Evolutionary conservation across 2,797 vertebrate genomes (phyloP).

Genomic region (Odontamblyopus rebecca): DNA sequence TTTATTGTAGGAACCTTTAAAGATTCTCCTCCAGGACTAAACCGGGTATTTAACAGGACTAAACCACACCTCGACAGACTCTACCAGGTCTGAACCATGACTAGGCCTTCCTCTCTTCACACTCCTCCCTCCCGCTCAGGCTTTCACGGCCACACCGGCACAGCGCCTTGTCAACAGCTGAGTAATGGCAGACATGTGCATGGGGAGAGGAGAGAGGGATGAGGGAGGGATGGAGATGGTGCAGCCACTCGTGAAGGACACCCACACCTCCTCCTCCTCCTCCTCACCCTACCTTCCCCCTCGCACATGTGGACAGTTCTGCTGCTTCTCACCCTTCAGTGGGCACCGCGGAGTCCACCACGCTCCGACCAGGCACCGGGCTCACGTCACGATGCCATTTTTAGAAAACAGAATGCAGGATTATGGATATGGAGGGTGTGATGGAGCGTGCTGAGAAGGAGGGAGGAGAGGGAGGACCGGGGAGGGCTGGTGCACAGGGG

Average conservation of each 20-base stretch:
- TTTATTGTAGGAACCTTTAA: no score
- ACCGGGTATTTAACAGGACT: not conserved
- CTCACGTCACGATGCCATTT: slow-evolving; percentile 69
- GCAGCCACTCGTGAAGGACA: slow-evolving; percentile 92
- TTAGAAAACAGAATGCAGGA: not conserved
- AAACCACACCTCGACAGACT: not conserved
- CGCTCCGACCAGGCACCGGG: no score
- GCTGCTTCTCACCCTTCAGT: slow-evolving; percentile 83
- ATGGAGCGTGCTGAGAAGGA: not conserved
- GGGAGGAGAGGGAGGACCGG: slow-evolving; percentile 1
- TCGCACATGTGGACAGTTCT: slow-evolving; percentile 87
- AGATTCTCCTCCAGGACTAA: no score
- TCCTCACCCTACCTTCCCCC: not conserved
- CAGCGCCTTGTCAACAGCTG: slow-evolving; percentile 55
- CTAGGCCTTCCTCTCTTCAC: slow-evolving; percentile 31
- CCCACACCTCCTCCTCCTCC: slow-evolving; percentile 62
- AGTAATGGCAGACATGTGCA: slow-evolving; percentile 71
- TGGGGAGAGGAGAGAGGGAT: slow-evolving; percentile 55
- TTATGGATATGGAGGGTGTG: slow-evolving; percentile 54
- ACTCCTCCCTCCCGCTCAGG: slow-evolving; percentile 26
- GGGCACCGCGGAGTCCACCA: no score
- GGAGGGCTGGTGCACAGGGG: slow-evolving; percentile 8
- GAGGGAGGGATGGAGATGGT: slow-evolving; percentile 63
- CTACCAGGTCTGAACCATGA: not conserved
- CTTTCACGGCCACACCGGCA: no score